A percentile compares a stretch with the other conserved stretches of the same genome.
Evolutionary conservation across 2,797 vertebrate genomes (phyloP).

Genomic region (Oreortyx pictus): DNA sequence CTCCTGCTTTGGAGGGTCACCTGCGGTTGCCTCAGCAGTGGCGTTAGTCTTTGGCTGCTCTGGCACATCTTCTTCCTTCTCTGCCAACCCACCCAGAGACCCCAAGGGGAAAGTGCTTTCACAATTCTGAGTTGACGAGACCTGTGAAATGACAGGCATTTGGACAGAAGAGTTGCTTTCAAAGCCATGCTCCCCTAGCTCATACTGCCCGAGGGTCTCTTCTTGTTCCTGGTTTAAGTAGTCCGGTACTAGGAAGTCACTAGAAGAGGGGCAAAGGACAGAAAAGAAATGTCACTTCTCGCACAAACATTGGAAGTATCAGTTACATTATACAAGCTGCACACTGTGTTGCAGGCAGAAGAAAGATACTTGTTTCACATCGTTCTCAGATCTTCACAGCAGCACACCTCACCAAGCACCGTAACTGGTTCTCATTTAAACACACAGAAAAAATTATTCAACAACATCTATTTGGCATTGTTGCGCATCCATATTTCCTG

Average conservation of each 20-base stretch:
- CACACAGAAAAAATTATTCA: neutral
- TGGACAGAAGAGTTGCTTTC: slow-evolving; percentile 95
- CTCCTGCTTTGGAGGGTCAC: slow-evolving; percentile 85
- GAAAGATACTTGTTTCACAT: neutral
- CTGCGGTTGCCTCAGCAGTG: slow-evolving; percentile 81
- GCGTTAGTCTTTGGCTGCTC: slow-evolving; percentile 83
- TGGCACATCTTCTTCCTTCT: slow-evolving; percentile 84
- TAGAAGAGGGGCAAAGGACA: slow-evolving; percentile 81
- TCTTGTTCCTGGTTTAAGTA: slow-evolving; percentile 98
- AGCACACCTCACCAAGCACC: neutral
- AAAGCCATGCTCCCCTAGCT: slow-evolving; percentile 89
- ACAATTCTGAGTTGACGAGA: slow-evolving; percentile 97
- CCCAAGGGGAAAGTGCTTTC: slow-evolving; percentile 92
- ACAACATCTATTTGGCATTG: neutral
- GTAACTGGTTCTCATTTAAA: neutral
- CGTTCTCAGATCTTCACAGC: neutral
- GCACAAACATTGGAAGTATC: neutral
- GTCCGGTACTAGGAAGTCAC: slow-evolving; percentile 99
- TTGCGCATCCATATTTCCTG: neutral
- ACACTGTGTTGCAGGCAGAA: slow-evolving; percentile 15
- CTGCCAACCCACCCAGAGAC: slow-evolving; percentile 86
- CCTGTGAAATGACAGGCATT: slow-evolving; percentile 98
- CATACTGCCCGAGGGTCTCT: slow-evolving; percentile 93
- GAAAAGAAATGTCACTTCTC: slow-evolving; percentile 75
- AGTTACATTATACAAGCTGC: slow-evolving; percentile 37